Conservation (phyloP, 2,797 vertebrate genomes). For the Hydrolagus colliei region DNA sequence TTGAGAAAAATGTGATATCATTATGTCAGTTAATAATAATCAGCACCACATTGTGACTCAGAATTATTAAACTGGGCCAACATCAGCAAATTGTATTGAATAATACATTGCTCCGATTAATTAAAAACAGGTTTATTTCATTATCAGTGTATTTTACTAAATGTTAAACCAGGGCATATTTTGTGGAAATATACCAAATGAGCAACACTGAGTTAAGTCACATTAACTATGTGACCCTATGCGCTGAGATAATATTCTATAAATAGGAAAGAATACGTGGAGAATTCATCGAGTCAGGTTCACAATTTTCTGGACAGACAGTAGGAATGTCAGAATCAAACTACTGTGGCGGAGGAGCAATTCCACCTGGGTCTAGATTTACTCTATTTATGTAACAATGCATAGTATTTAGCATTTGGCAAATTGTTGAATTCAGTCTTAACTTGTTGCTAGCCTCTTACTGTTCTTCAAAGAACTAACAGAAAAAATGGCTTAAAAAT, state of each 20-base stretch:
- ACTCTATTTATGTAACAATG: too few relatives aligned
- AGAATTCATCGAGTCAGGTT: too few relatives aligned
- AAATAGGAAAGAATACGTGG: neutral
- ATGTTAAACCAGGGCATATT: neutral
- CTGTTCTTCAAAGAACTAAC: too few relatives aligned
- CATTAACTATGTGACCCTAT: neutral
- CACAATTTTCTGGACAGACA: neutral
- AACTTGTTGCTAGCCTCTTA: too few relatives aligned
- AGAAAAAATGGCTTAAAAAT: too few relatives aligned
- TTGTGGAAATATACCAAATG: neutral
- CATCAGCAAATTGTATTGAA: neutral
- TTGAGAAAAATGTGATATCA: neutral
- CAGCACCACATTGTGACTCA: neutral
- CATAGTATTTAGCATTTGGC: too few relatives aligned
- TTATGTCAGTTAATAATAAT: conserved; percentile 19
- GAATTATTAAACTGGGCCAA: neutral
- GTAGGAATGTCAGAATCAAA: neutral
- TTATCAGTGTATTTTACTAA: neutral
- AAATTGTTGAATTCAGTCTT: too few relatives aligned
- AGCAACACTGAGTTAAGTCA: neutral
- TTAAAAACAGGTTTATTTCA: neutral
- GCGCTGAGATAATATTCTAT: neutral
- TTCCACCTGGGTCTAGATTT: too few relatives aligned
- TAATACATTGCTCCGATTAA: neutral
- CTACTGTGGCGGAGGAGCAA: too few relatives aligned